Evolutionary conservation across 2,797 vertebrate species (phyloP), one percentile per base, ranked within the genome.

Genomic region (Pseudopleuronectes americanus): DNA sequence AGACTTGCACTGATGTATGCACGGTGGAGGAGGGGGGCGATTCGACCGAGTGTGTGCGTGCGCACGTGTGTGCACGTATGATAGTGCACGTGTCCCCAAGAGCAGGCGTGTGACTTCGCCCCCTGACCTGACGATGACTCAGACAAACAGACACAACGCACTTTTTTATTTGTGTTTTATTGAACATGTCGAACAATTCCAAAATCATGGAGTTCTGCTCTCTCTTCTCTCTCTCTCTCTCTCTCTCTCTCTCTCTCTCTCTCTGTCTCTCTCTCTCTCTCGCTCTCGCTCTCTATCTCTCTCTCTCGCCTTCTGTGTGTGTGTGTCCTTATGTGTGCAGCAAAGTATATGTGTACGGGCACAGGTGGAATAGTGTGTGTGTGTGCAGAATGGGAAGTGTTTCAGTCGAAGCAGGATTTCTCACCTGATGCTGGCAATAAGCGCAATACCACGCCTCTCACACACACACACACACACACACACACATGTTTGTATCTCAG

Each of bases 1-100:
- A 95, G 92, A 95, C 92, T 92, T 93, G 90, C 38, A 89, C 87
- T 90, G 89, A 91, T 92, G 79, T 90, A 82, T 91, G 91, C 87
- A 83, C 76, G 85, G 78, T 80, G 81, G 76, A 81, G 83, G 76
- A 45, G 59, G 64, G 75, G 47, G 47, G 47, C 3, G 16, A 19
- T 38, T 45, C 49, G 23, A 14, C 26, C 38, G 68, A 55, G 64
- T 28, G 63, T 56, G 60, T 48, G 45, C n/a, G 58, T 14, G 63
- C 53, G 28, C 6, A 54, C 51, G 64, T 13, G 21, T 36, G 59
- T 3, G n/a, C 1, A 14, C 4, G 45, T 26, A 51, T 33, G 38
- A 36, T 36, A n/a, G 66, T 28, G 68, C 38, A 54, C 41, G 24
- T 60, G 45, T 38, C 38, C 56, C 24, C 23, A 23, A 38, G 62